phyloP scores from a whole-genome alignment of 30 jellyfish, hydroid and myxozoan genomes.

The Clytia hemisphaerica region DNA sequence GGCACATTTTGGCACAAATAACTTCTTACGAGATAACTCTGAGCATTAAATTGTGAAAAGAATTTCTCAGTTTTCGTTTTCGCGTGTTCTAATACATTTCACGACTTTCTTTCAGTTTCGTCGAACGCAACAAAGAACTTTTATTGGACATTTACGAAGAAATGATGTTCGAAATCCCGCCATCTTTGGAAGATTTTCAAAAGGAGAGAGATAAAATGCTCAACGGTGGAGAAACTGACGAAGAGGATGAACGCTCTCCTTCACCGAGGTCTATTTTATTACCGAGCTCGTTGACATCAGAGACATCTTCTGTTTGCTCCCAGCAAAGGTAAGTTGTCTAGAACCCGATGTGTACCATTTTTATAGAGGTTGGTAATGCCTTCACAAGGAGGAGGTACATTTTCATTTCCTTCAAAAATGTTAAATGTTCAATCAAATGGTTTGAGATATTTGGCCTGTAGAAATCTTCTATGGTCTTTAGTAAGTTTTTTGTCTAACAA shows the following conservation, averaged over 20 bases:
- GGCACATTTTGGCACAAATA: too few relatives aligned
- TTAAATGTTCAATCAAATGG: too few relatives aligned
- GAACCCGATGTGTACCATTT: too few relatives aligned
- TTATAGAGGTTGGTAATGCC: too few relatives aligned
- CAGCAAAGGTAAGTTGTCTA: constrained; percentile 9
- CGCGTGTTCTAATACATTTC: neutral
- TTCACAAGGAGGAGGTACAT: too few relatives aligned
- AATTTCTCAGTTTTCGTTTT: neutral
- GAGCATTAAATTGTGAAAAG: neutral
- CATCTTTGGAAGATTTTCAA: neutral
- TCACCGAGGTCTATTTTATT: neutral
- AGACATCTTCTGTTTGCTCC: constrained; percentile 18
- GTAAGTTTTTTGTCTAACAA: too few relatives aligned
- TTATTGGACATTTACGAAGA: constrained; percentile 20
- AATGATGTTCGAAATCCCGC: constrained; percentile 25
- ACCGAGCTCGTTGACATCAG: constrained; percentile 25
- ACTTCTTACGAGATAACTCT: too few relatives aligned
- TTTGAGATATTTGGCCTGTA: too few relatives aligned
- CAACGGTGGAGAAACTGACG: too few relatives aligned
- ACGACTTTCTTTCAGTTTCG: constrained; percentile 7
- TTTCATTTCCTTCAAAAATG: too few relatives aligned
- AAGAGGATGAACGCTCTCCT: neutral
- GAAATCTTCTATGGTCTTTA: too few relatives aligned
- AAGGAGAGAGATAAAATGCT: too few relatives aligned
- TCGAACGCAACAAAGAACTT: constrained; percentile 5